Percentiles rank a stretch among this genome's conserved stretches.
Conservation (phyloP, 2,888 invertebrate genomes). For the Temnothorax rugatulus region DNA sequence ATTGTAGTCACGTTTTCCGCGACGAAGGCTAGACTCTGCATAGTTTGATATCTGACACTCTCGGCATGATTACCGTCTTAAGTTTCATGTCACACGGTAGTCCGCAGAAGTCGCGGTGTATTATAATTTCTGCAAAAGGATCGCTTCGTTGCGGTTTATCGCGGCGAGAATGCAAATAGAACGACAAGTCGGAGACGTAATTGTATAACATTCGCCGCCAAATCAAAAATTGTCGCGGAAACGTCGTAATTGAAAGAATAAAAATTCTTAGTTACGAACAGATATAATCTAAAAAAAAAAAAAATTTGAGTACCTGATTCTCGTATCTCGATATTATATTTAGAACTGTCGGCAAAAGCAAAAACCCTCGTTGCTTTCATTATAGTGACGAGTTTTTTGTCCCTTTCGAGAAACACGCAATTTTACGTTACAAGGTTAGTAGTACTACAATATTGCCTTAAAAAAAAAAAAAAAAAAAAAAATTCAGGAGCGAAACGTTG, state of each 20-base stretch:
- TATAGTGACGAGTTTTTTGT: not conserved
- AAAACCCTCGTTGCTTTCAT: not conserved
- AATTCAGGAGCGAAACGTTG: conserved; percentile 4
- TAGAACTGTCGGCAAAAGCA: not conserved
- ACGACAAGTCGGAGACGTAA: not conserved
- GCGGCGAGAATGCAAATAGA: not conserved
- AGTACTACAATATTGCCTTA: not conserved
- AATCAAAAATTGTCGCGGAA: not conserved
- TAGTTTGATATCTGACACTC: conserved; percentile 59
- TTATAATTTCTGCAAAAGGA: conserved; percentile 30
- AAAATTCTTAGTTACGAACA: not conserved
- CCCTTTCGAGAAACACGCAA: not conserved
- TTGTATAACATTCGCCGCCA: not conserved
- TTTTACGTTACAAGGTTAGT: conserved; percentile 37
- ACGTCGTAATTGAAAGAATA: not conserved
- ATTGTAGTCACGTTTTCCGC: conserved; percentile 10
- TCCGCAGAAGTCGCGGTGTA: conserved; percentile 32
- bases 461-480: no score
- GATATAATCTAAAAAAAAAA: not conserved
- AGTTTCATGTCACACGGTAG: conserved; percentile 45
- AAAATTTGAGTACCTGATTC: not conserved
- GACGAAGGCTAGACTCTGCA: conserved; percentile 24
- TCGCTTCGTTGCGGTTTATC: conserved; percentile 12
- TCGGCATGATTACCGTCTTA: conserved; percentile 46
- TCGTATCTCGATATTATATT: conserved; percentile 10